phyloP scores from a whole-genome alignment of 1,140 invertebrate genomes.

The Berghia stephanieae region DNA sequence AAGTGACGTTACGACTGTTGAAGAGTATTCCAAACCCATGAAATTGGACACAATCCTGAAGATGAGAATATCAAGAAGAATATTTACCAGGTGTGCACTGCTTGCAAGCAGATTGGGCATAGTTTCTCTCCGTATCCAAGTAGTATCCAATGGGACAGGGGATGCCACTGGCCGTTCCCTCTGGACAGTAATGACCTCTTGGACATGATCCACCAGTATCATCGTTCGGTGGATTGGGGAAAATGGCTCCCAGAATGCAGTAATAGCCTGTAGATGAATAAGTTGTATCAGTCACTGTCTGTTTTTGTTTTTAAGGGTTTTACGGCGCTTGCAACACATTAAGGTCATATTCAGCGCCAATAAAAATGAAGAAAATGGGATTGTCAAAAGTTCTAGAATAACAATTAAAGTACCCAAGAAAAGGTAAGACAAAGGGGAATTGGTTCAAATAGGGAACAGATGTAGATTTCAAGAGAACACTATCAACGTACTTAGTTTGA shows the following conservation, averaged over 20 bases:
- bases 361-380: too few relatives aligned
- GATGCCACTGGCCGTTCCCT: constrained; percentile 41
- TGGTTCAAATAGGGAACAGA: too few relatives aligned
- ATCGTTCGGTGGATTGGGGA: constrained; percentile 45
- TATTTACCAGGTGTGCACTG: constrained; percentile 54
- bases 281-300: background rate
- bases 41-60: too few relatives aligned
- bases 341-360: background rate
- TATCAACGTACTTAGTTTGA: too few relatives aligned
- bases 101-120: constrained; percentile 45
- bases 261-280: constrained; percentile 54
- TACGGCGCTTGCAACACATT: too few relatives aligned
- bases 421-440: too few relatives aligned
- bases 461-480: too few relatives aligned
- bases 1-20: too few relatives aligned
- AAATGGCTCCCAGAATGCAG: constrained; percentile 49
- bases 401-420: too few relatives aligned
- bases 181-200: constrained; percentile 57
- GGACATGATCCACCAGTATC: constrained; percentile 53
- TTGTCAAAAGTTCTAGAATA: too few relatives aligned
- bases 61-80: background rate
- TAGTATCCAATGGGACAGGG: constrained; percentile 61
- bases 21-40: too few relatives aligned
- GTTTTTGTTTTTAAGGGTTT: too few relatives aligned
- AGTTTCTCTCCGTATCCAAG: constrained; percentile 46